Conservation (phyloP, 2,113 vertebrate genomes). For the Ondatra zibethicus region DNA sequence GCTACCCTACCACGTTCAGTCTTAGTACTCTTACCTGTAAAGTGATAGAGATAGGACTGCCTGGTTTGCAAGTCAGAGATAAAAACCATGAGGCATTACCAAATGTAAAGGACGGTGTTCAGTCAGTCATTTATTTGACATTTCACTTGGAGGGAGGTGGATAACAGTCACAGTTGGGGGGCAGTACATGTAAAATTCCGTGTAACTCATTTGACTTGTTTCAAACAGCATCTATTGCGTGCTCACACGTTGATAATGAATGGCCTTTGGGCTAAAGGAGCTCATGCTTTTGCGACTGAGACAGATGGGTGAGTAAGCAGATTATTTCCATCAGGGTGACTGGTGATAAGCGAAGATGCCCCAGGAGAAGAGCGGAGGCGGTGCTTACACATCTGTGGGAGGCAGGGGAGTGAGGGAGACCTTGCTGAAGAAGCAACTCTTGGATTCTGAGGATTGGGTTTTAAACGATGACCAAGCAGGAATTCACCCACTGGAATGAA, state of each 20-base stretch:
- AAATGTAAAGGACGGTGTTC: not conserved
- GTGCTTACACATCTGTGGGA: not conserved
- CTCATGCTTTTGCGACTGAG: conserved; percentile 52
- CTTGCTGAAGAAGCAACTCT: conserved; percentile 30
- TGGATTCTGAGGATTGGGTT: not conserved
- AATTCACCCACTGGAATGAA: not conserved
- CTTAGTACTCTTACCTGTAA: conserved; percentile 43
- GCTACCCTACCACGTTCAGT: not conserved
- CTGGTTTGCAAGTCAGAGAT: not conserved
- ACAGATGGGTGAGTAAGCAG: conserved; percentile 48
- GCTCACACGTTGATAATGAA: not conserved
- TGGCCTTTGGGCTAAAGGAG: conserved; percentile 36
- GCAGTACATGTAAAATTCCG: not conserved
- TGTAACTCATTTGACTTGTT: conserved; percentile 6
- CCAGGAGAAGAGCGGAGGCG: not conserved
- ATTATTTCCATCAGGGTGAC: not conserved
- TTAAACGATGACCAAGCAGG: conserved; percentile 10
- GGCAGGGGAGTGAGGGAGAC: not conserved
- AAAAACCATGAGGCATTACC: not conserved
- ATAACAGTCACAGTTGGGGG: not conserved
- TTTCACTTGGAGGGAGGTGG: not conserved
- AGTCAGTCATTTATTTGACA: not conserved
- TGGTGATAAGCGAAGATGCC: conserved; percentile 1
- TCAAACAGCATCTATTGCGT: not conserved
- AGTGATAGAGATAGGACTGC: not conserved